A percentile compares a stretch with the other conserved stretches of the same genome.
phyloP scores from a whole-genome alignment of 53 echinoderm and acorn worm genomes.

The Actinopyga echinites region DNA sequence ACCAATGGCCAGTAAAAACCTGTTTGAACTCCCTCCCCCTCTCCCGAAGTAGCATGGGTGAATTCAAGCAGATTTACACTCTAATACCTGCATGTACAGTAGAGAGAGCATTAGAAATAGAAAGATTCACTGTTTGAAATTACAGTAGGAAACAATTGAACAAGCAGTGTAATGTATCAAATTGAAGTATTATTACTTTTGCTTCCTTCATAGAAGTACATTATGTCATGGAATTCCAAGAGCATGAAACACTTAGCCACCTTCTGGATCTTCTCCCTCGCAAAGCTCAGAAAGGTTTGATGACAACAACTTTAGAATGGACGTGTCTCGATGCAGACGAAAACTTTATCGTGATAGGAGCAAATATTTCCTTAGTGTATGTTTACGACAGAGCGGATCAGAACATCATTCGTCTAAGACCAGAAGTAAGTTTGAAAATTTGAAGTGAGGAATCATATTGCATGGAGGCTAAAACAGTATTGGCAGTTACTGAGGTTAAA shows the following conservation, averaged over 20 bases:
- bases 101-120: too few relatives aligned
- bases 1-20: too few relatives aligned
- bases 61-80: too few relatives aligned
- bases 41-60: too few relatives aligned
- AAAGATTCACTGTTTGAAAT: too few relatives aligned
- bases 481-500: too few relatives aligned
- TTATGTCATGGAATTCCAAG: slow-evolving; percentile 64
- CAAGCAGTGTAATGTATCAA: too few relatives aligned
- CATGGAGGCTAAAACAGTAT: neutral
- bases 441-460: neutral
- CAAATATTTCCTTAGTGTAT: slow-evolving; percentile 86
- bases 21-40: too few relatives aligned
- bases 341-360: slow-evolving; percentile 83
- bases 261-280: slow-evolving; percentile 69
- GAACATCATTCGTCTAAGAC: slow-evolving; percentile 68
- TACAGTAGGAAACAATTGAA: too few relatives aligned
- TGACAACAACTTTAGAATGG: slow-evolving; percentile 65
- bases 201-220: too few relatives aligned
- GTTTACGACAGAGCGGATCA: slow-evolving; percentile 75
- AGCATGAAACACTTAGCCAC: slow-evolving; percentile 75
- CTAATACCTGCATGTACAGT: too few relatives aligned
- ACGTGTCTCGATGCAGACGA: slow-evolving; percentile 80
- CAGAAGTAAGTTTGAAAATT: slow-evolving; percentile 64
- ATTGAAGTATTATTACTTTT: too few relatives aligned
- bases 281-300: slow-evolving; percentile 81